Base-by-base conservation (phyloP, 2,797 vertebrate genomes). In the Pipistrellus kuhlii region DNA sequence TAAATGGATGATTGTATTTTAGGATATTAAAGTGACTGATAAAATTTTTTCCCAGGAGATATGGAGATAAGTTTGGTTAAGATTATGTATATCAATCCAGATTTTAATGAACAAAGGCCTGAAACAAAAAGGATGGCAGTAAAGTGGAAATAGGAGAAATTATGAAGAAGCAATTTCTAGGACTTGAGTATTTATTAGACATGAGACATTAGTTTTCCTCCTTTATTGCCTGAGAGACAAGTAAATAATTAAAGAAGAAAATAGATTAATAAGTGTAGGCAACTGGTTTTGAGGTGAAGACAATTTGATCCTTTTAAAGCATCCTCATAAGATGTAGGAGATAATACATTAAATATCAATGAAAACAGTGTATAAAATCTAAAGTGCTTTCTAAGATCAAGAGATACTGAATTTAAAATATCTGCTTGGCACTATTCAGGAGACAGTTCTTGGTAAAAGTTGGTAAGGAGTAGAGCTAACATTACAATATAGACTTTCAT, bases 191-290 rank as follows among this genome's bases (percentile, higher is more conserved):
- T 32, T 84, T 90, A 20, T 44, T 76, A 75, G 18, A 32, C 17
- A 0, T 9, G 18, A 87, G 32, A 64, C 10, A 51, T 20, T 5
- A 27, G 1, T 85, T 90, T 93, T 81, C 41, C n/a, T 91, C 88
- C 59, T 62, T 66, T 27, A 57, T 25, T 81, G 38, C 57, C 84
- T 64, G 57, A 57, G 8, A 72, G 30, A 82, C 14, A 59, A 62
- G 85, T 32, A 89, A 91, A 86, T 94, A 93, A 95, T 80, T 95
- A 25, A 64, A 72, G 94, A 57, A 21, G 35, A 93, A 93, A 95
- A 84, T 90, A 93, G 69, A 64, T 35, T 93, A 85, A 62, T 88
- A 94, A 85, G 35, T 38, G 21, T 12, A 84, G 23, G 44, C 27
- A 85, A 68, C 83, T 96, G 66, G 51, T 57, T 69, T 85, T 92